Percentiles rank a stretch among this genome's conserved stretches.
Conservation (phyloP, 2,888 invertebrate species). For the Lepas anatifera region DNA sequence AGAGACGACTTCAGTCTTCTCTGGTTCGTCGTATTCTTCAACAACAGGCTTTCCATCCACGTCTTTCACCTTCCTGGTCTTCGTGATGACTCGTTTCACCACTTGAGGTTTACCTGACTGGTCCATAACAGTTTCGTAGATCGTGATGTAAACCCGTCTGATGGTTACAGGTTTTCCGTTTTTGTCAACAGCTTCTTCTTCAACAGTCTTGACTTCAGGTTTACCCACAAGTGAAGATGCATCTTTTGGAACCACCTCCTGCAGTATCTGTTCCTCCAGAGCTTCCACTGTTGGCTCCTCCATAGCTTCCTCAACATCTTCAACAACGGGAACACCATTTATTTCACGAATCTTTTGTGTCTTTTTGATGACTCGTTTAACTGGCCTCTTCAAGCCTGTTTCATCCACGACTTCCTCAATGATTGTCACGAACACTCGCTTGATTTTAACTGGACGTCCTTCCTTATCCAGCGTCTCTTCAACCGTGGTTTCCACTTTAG, state of each 20-base stretch:
- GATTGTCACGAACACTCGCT: neutral
- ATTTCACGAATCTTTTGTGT: neutral
- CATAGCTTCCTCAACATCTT: neutral
- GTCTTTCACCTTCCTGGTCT: neutral
- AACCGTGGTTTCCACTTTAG: neutral
- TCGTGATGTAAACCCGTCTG: neutral
- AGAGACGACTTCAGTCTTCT: neutral
- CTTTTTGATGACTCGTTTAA: neutral
- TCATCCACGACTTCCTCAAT: neutral
- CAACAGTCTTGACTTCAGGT: neutral
- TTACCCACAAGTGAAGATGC: neutral
- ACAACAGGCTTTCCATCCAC: neutral
- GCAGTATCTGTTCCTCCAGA: neutral
- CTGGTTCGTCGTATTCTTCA: neutral
- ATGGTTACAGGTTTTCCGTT: neutral
- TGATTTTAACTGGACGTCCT: neutral
- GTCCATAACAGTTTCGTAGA: neutral
- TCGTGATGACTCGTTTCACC: too few relatives aligned
- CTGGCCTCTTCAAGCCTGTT: neutral
- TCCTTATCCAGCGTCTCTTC: neutral
- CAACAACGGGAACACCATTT: neutral
- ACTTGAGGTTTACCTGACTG: too few relatives aligned
- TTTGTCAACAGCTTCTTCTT: neutral
- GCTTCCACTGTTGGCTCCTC: neutral
- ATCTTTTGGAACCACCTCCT: neutral